phyloP scores from a whole-genome alignment of 2,113 vertebrate species.

The Chrysochloris asiatica region DNA sequence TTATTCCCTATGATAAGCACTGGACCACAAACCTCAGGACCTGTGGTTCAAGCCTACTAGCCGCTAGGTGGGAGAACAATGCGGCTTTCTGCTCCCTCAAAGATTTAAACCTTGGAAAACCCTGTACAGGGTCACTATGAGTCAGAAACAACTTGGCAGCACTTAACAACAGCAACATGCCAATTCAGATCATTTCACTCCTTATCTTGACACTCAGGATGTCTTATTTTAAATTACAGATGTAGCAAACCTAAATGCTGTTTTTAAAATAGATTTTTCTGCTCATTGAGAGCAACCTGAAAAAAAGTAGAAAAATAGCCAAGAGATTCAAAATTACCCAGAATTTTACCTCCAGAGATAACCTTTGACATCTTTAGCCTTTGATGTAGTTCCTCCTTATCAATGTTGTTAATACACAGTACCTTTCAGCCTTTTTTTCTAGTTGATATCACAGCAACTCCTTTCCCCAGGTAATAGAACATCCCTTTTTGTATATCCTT shows the following conservation, averaged over 20 bases:
- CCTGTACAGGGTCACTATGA: no score
- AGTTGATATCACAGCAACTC: neutral
- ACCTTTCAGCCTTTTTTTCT: neutral
- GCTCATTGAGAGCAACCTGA: neutral
- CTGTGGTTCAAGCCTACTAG: no score
- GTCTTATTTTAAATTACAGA: constrained; percentile 29
- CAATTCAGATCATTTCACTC: neutral
- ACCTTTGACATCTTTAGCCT: neutral
- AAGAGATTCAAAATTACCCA: constrained; percentile 16
- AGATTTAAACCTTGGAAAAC: no score
- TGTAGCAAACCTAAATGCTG: neutral
- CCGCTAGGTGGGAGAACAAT: no score
- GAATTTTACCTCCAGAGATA: neutral
- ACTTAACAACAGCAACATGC: no score
- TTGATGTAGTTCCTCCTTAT: neutral
- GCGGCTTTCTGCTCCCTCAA: no score
- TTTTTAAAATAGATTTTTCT: neutral
- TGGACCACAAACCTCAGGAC: no score
- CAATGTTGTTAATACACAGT: neutral
- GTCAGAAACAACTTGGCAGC: no score
- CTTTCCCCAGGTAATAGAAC: constrained; percentile 22
- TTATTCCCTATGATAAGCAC: neutral
- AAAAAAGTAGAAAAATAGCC: neutral
- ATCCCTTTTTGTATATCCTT: neutral
- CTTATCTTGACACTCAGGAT: neutral